Evolutionary conservation across 2,888 invertebrate genomes (phyloP).

Genomic region (Platycheirus albimanus): DNA sequence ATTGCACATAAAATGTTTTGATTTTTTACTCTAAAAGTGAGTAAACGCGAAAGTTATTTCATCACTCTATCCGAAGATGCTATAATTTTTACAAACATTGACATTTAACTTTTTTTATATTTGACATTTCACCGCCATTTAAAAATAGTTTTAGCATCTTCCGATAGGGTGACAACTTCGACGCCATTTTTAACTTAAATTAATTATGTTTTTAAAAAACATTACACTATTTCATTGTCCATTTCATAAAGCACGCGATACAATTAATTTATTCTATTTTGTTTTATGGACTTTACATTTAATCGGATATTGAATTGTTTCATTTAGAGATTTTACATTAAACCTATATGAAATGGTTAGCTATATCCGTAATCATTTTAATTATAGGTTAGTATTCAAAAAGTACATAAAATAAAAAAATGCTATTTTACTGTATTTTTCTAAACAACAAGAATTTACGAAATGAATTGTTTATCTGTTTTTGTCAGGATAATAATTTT

Average conservation of each 20-base stretch:
- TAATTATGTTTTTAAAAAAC: background rate
- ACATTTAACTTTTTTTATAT: too few relatives aligned
- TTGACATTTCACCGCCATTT: too few relatives aligned
- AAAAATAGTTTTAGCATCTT: too few relatives aligned
- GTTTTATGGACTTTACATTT: background rate
- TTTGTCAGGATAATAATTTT: constrained; percentile 6
- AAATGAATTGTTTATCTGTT: constrained; percentile 38
- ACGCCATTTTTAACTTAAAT: too few relatives aligned
- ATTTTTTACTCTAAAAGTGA: background rate
- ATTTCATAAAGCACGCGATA: constrained; percentile 54
- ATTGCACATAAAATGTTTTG: constrained; percentile 11
- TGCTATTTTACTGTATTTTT: constrained; percentile 17
- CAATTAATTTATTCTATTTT: constrained; percentile 10
- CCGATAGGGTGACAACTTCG: too few relatives aligned
- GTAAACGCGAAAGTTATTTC: too few relatives aligned
- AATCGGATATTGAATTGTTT: background rate
- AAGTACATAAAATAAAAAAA: background rate
- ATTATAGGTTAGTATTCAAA: background rate
- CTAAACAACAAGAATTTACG: constrained; percentile 36
- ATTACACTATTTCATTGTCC: constrained; percentile 57
- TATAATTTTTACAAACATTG: too few relatives aligned
- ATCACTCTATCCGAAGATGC: too few relatives aligned
- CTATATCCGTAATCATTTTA: background rate
- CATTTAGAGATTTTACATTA: background rate
- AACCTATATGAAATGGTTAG: background rate